Evolutionary conservation across 2,888 invertebrate genomes (phyloP).

Genomic region (Epistrophe grossulariae): DNA sequence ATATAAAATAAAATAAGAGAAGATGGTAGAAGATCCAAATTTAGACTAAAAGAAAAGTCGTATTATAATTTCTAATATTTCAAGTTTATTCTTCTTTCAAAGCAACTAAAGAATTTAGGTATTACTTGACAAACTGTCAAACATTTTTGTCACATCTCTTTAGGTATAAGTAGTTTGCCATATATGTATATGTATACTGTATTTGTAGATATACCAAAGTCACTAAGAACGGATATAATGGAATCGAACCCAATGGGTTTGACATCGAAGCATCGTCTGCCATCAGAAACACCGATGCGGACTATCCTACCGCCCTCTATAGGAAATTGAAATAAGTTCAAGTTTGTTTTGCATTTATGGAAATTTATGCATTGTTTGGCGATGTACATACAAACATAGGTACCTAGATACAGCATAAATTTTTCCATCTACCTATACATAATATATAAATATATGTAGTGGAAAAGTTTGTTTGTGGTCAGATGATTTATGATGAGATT

Average conservation of each 20-base stretch:
- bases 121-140: not conserved
- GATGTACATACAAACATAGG: not conserved
- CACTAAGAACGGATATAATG: conserved; percentile 27
- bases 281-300: conserved; percentile 1
- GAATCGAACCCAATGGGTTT: conserved; percentile 60
- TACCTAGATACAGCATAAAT: not conserved
- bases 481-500: conserved; percentile 73
- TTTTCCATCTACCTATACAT: not conserved
- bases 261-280: conserved; percentile 25
- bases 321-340: conserved; percentile 75
- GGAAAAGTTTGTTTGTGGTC: conserved; percentile 70
- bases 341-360: conserved; percentile 75
- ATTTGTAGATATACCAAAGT: not conserved
- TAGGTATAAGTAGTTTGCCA: not conserved
- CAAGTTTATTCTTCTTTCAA: too few species aligned
- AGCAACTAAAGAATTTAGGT: too few species aligned
- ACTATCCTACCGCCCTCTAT: conserved; percentile 28
- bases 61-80: too few species aligned
- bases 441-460: not conserved
- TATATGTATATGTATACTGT: too few species aligned
- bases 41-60: too few species aligned
- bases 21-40: too few species aligned
- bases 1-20: too few species aligned
- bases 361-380: conserved; percentile 73
- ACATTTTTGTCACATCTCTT: conserved; percentile 2